Conservation (phyloP, 2,888 invertebrate genomes). For the Athrips mouffetella region DNA sequence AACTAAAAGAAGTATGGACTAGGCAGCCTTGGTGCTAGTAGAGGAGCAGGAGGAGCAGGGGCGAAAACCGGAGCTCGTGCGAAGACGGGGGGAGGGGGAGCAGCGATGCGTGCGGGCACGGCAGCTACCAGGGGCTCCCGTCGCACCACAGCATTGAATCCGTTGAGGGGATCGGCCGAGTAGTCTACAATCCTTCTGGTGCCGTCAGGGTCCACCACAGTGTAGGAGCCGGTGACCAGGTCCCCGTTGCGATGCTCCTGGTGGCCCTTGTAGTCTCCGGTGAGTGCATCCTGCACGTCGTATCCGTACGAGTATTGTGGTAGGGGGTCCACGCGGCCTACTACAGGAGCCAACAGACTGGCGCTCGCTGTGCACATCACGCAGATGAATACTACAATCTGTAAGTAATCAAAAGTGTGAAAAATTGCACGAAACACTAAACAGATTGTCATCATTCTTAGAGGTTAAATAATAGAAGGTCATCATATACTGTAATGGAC, state of each 20-base stretch:
- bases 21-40: conserved; percentile 53
- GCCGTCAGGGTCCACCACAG: conserved; percentile 77
- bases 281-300: conserved; percentile 77
- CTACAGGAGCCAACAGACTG: conserved; percentile 53
- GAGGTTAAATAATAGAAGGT: too few relatives aligned
- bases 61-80: conserved; percentile 43
- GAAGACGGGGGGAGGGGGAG: conserved; percentile 36
- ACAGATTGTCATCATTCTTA: too few relatives aligned
- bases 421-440: too few relatives aligned
- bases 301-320: conserved; percentile 80
- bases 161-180: conserved; percentile 74
- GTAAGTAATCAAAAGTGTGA: too few relatives aligned
- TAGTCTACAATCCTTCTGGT: conserved; percentile 77
- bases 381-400: conserved; percentile 75
- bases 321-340: conserved; percentile 56
- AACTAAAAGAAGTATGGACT: conserved; percentile 65
- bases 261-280: conserved; percentile 79
- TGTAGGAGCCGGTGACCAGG: conserved; percentile 76
- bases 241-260: conserved; percentile 77
- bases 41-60: conserved; percentile 36
- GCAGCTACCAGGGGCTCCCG: conserved; percentile 65
- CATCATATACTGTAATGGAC: too few relatives aligned
- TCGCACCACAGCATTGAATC: conserved; percentile 78
- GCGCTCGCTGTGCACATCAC: conserved; percentile 29
- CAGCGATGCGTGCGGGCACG: conserved; percentile 42